Conservation (phyloP, 2,113 vertebrate genomes). For the Bujurquina vittata region DNA sequence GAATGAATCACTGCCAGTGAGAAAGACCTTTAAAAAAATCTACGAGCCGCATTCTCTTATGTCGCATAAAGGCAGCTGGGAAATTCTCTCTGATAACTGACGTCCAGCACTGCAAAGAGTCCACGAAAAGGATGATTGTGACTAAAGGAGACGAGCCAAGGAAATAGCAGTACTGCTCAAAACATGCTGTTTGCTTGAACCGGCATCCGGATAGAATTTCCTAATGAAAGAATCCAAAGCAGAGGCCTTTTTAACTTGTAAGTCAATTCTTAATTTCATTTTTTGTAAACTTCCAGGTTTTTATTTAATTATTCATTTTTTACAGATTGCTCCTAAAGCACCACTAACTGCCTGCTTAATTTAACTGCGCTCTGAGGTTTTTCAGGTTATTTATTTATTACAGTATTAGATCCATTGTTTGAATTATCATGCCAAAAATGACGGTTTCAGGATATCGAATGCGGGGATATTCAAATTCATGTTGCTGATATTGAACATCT, state of each 20-base stretch:
- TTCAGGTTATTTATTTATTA: not conserved
- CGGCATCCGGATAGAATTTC: not conserved
- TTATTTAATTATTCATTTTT: too few relatives aligned
- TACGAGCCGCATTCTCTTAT: not conserved
- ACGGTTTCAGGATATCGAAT: not conserved
- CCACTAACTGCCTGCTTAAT: not conserved
- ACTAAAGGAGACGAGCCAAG: not conserved
- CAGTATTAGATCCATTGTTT: not conserved
- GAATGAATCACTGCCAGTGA: slow-evolving; percentile 38
- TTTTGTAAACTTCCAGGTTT: not conserved
- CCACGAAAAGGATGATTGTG: slow-evolving; percentile 2
- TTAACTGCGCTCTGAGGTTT: not conserved
- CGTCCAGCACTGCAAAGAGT: not conserved
- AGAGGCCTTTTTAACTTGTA: too few relatives aligned
- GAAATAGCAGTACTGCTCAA: not conserved
- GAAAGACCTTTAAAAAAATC: not conserved
- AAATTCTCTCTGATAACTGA: slow-evolving; percentile 2
- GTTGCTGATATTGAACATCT: not conserved
- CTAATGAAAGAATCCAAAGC: not conserved
- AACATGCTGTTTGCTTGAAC: not conserved
- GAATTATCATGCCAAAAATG: not conserved
- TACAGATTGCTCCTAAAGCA: not conserved
- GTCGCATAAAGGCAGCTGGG: not conserved
- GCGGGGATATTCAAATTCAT: not conserved
- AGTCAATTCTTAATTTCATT: not conserved